Conservation (phyloP, 2,888 invertebrate genomes). For the Gasteruption jaculator region DNA sequence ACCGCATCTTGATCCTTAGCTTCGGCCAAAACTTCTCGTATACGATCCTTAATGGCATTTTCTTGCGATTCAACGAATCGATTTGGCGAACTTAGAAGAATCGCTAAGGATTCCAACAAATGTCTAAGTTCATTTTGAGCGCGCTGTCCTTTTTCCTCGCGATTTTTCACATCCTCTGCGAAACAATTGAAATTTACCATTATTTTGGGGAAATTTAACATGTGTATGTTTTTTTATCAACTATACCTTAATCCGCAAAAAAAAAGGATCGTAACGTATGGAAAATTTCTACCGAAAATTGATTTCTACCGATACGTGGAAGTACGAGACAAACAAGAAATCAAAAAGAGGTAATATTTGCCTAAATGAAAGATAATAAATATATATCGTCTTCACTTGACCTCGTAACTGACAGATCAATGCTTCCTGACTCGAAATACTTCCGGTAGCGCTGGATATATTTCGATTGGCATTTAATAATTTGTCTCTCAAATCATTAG, state of each 20-base stretch:
- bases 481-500: constrained; percentile 66
- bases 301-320: constrained; percentile 27
- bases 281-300: too few relatives aligned
- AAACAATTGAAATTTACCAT: too few relatives aligned
- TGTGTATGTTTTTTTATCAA: too few relatives aligned
- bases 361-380: too few relatives aligned
- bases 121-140: constrained; percentile 66
- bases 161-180: constrained; percentile 65
- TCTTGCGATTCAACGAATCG: constrained; percentile 76
- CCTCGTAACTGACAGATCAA: constrained; percentile 66
- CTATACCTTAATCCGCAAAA: too few relatives aligned
- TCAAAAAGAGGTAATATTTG: constrained; percentile 1
- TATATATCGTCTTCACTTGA: constrained; percentile 36
- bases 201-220: too few relatives aligned
- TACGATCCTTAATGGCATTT: constrained; percentile 72
- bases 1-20: constrained; percentile 75
- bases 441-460: constrained; percentile 64
- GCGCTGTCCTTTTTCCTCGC: constrained; percentile 66
- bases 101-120: constrained; percentile 67
- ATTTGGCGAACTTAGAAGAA: constrained; percentile 66
- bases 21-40: constrained; percentile 71
- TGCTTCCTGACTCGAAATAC: constrained; percentile 66
- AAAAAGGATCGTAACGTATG: too few relatives aligned
- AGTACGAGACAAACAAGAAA: not conserved
- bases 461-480: constrained; percentile 62